A percentile compares a stretch with the other conserved stretches of the same genome.
Conservation (phyloP, 2,888 invertebrate species). For the Lepeophtheirus nordmannii region DNA sequence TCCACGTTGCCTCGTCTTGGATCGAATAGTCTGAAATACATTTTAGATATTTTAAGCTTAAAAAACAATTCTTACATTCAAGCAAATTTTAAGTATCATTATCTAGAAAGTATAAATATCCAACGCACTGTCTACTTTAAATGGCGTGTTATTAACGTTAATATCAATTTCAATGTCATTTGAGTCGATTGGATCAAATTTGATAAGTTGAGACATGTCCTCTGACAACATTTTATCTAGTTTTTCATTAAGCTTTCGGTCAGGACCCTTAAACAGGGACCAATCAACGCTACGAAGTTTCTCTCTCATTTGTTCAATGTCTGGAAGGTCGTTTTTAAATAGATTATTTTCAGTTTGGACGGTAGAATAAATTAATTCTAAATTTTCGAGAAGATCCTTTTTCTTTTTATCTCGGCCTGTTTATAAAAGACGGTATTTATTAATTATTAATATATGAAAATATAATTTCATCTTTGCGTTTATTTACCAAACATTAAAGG, state of each 20-base stretch:
- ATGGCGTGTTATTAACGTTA: not conserved
- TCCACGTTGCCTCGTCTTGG: too few relatives aligned
- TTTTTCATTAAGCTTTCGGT: not conserved
- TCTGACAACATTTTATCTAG: not conserved
- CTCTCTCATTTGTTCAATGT: not conserved
- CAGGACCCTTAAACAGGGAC: not conserved
- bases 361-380: not conserved
- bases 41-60: too few relatives aligned
- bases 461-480: not conserved
- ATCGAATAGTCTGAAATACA: too few relatives aligned
- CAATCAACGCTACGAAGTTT: not conserved
- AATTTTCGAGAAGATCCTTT: constrained; percentile 2
- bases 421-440: not conserved
- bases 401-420: not conserved
- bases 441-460: too few relatives aligned
- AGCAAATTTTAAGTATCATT: not conserved
- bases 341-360: not conserved
- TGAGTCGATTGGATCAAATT: not conserved
- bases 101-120: too few relatives aligned
- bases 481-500: not conserved
- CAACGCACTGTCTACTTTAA: constrained; percentile 2
- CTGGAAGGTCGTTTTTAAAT: not conserved
- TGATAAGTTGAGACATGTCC: constrained; percentile 6
- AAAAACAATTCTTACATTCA: not conserved
- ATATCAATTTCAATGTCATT: not conserved